phyloP scores from a whole-genome alignment of 2,797 vertebrate genomes.

The Fratercula arctica region DNA sequence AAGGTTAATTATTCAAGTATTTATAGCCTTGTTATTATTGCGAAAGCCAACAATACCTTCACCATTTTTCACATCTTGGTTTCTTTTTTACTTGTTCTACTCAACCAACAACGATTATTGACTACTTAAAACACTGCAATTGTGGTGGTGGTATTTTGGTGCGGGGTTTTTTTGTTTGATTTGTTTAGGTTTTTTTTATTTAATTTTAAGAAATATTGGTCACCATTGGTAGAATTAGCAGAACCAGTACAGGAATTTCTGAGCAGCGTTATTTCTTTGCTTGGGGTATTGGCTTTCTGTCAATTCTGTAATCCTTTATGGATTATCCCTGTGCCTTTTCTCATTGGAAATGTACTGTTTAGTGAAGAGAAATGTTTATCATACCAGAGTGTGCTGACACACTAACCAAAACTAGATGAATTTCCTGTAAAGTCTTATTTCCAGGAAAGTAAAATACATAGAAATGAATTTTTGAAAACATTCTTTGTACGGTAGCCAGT shows the following conservation, averaged over 20 bases:
- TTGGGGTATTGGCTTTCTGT: neutral
- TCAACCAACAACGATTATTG: neutral
- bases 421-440: neutral
- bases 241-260: neutral
- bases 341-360: constrained; percentile 20
- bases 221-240: neutral
- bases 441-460: neutral
- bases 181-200: too few species aligned
- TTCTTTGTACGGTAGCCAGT: neutral
- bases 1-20: too few species aligned
- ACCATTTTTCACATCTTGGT: too few species aligned
- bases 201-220: neutral
- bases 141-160: neutral
- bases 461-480: neutral
- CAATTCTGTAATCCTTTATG: neutral
- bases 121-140: neutral
- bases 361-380: constrained; percentile 32
- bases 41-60: too few species aligned
- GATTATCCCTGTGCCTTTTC: neutral
- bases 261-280: neutral
- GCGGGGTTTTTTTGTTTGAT: neutral
- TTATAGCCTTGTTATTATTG: too few species aligned
- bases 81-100: neutral
- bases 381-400: neutral
- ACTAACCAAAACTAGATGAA: neutral